Base-by-base conservation (phyloP, 2,888 invertebrate genomes). In the Dynastes maya region DNA sequence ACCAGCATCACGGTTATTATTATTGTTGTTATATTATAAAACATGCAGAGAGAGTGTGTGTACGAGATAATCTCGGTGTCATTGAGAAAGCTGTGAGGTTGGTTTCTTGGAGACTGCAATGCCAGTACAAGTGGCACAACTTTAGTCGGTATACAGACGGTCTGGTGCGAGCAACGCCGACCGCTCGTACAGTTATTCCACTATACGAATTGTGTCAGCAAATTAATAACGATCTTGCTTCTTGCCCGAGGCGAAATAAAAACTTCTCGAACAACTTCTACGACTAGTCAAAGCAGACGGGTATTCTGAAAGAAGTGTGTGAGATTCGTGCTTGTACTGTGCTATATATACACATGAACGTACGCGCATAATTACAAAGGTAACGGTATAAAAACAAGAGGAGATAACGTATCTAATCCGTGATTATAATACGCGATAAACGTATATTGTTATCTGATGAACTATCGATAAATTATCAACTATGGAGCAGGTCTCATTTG, bases 401-500 rank as follows among this genome's bases (percentile, higher is more conserved):
- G 51, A 55, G 71, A 71, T 71, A 71, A 71, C 29, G 13, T 71
- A 71, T 71, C 71, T 71, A 65, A 65, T 65, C 40, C 16, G 13
- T 13, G 53, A 13, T 55, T 53, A 71, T 32, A 37, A 55, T 5
- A 29, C 53, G 53, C 55, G 71, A 71, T 71, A 45, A 71, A 71
- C 32, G 37, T 2, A 16, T n/a, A 71, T 37, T 29, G 32, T 61
- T 72, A 72, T 72, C 72, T 72, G 45, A 72, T 72, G 72, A 72
- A 72, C 40, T 58, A 40, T 72, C 16, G 61, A 72, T 72, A 72
- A 72, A 72, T 45, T 40, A n/a, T 40, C 40, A 84, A 88, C 86
- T 87, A 91, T 91, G 92, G 91, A 91, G 88, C 90, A 91, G 87
- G 88, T 90, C 84, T 88, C 90, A 79, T 86, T 89, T 78, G 90